Evolutionary conservation across 2,888 invertebrate genomes (phyloP).

Genomic region (Harpagoxenus sublaevis): DNA sequence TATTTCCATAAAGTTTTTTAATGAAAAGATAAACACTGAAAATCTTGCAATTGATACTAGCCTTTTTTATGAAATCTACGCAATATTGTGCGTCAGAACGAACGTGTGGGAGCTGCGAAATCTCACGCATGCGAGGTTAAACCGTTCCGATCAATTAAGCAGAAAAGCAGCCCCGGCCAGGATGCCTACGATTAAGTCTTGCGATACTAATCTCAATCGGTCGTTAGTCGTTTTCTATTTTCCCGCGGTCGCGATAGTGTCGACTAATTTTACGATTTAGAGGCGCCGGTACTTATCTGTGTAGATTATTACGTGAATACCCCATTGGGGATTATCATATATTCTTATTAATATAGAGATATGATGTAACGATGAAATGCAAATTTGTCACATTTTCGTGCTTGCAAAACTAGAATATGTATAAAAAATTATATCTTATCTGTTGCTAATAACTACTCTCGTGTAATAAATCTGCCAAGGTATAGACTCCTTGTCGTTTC

Average conservation of each 20-base stretch:
- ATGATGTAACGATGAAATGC: slow-evolving; percentile 1
- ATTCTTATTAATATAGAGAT: slow-evolving; percentile 3
- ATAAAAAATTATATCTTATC: not conserved
- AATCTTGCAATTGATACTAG: not conserved
- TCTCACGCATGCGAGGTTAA: slow-evolving; percentile 28
- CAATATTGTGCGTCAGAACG: not conserved
- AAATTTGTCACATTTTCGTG: not conserved
- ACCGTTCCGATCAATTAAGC: slow-evolving; percentile 24
- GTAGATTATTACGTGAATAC: slow-evolving; percentile 9
- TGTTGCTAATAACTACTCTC: not conserved
- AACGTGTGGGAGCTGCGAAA: slow-evolving; percentile 2
- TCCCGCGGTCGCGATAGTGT: not conserved
- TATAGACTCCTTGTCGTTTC: not conserved
- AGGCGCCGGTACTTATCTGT: not conserved
- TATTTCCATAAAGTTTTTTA: not conserved
- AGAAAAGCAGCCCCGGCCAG: slow-evolving; percentile 4
- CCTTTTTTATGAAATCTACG: not conserved
- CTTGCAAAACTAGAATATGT: not conserved
- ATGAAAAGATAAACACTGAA: not conserved
- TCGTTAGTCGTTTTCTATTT: slow-evolving; percentile 26
- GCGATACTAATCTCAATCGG: slow-evolving; percentile 15
- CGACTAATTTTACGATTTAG: slow-evolving; percentile 10
- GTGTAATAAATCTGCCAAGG: not conserved
- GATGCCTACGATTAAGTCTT: slow-evolving; percentile 26
- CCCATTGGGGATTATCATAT: not conserved